Evolutionary conservation across 2,797 vertebrate genomes (phyloP).

Genomic region (Melanotaenia pygmaea): DNA sequence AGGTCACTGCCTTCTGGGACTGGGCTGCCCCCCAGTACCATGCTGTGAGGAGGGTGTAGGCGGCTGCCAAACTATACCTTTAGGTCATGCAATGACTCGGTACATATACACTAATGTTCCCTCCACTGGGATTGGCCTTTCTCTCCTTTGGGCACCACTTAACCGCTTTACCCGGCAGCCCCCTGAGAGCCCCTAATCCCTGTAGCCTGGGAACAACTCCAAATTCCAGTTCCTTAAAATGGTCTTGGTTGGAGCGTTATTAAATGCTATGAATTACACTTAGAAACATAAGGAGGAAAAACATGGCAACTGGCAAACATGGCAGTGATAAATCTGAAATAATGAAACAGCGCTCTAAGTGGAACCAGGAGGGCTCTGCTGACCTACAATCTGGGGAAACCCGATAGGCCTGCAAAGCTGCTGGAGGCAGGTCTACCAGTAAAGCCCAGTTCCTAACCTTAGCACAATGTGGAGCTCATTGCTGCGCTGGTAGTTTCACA

Average conservation of each 20-base stretch:
- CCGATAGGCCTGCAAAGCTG: slow-evolving; percentile 63
- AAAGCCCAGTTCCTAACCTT: slow-evolving; percentile 60
- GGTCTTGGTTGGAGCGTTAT: slow-evolving; percentile 62
- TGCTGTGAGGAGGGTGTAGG: slow-evolving; percentile 2
- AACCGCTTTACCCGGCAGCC: slow-evolving; percentile 45
- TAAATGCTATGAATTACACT: slow-evolving; percentile 72
- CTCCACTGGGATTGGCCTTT: slow-evolving; percentile 34
- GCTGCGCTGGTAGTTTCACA: slow-evolving; percentile 47
- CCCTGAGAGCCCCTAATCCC: slow-evolving; percentile 59
- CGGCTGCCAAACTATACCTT: slow-evolving; percentile 25
- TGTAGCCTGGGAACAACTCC: slow-evolving; percentile 67
- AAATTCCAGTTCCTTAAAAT: slow-evolving; percentile 58
- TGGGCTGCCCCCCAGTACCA: slow-evolving; percentile 8
- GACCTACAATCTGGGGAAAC: slow-evolving; percentile 70
- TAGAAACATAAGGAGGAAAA: slow-evolving; percentile 55
- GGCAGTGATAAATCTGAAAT: slow-evolving; percentile 84
- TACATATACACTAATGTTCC: slow-evolving; percentile 52
- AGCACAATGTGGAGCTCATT: slow-evolving; percentile 60
- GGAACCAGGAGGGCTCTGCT: slow-evolving; percentile 75
- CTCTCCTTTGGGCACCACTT: slow-evolving; percentile 38
- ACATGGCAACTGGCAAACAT: slow-evolving; percentile 73
- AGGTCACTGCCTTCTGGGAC: slow-evolving; percentile 21
- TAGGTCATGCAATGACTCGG: slow-evolving; percentile 24
- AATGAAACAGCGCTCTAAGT: slow-evolving; percentile 82
- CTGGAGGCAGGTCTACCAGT: slow-evolving; percentile 57